Conservation (phyloP, 1,140 invertebrate species). For the Drepana arcuata region DNA sequence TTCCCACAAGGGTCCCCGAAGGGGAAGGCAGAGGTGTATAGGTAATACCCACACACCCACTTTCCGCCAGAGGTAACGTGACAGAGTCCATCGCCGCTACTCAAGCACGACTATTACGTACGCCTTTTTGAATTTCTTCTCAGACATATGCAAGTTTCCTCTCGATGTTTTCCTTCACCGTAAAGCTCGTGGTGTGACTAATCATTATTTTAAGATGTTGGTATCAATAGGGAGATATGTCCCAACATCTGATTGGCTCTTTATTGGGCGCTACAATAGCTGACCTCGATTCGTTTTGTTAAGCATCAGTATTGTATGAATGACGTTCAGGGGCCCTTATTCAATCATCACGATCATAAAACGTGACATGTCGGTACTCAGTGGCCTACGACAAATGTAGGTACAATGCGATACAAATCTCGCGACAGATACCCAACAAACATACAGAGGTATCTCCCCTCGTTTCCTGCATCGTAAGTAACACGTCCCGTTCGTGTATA, state of each 20-base stretch:
- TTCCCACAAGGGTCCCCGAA: too few species aligned
- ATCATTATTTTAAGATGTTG: not conserved
- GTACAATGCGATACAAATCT: conserved; percentile 47
- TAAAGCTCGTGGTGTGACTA: not conserved
- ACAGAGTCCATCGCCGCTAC: too few species aligned
- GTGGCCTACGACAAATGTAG: conserved; percentile 24
- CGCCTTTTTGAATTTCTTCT: too few species aligned
- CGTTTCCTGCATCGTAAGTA: conserved; percentile 50
- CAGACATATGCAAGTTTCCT: not conserved
- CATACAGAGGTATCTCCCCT: conserved; percentile 42
- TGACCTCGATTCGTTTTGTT: conserved; percentile 6
- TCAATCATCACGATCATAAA: conserved; percentile 16
- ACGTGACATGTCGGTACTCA: conserved; percentile 26
- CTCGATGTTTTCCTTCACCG: not conserved
- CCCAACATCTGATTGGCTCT: too few species aligned
- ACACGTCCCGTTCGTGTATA: conserved; percentile 29
- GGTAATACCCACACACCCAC: too few species aligned
- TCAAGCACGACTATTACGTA: too few species aligned
- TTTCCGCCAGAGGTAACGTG: too few species aligned
- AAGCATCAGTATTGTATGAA: conserved; percentile 1
- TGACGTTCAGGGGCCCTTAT: conserved; percentile 2
- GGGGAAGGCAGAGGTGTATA: too few species aligned
- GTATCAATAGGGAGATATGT: not conserved
- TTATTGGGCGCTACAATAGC: too few species aligned
- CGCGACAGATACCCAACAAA: conserved; percentile 32